Percentiles rank a stretch among this genome's conserved stretches.
Evolutionary conservation across 2,888 invertebrate genomes (phyloP).

Genomic region (Ernsta delagoae): DNA sequence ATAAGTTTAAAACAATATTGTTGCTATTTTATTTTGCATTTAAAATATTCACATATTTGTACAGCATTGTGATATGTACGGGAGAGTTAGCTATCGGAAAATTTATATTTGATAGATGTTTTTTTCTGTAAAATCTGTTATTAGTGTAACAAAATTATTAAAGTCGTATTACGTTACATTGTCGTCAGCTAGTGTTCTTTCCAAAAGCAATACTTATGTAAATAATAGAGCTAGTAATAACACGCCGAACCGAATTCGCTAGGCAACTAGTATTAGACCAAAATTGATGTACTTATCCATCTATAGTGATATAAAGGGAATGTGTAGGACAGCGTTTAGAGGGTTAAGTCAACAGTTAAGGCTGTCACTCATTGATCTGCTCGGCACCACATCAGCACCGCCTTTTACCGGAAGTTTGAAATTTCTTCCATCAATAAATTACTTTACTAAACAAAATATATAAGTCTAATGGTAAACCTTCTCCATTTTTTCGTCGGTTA

Average conservation of each 20-base stretch:
- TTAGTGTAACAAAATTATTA: not conserved
- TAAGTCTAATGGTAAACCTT: too few relatives aligned
- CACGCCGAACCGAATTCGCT: slow-evolving; percentile 73
- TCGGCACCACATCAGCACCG: not conserved
- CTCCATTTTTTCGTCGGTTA: too few relatives aligned
- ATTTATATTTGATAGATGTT: not conserved
- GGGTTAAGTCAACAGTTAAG: slow-evolving; percentile 52
- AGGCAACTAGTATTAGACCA: slow-evolving; percentile 65
- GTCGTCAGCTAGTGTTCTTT: not conserved
- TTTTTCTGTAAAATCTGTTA: not conserved
- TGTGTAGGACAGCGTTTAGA: slow-evolving; percentile 55
- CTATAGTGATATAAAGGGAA: slow-evolving; percentile 75
- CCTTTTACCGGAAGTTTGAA: too few relatives aligned
- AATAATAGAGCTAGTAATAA: not conserved
- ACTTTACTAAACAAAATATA: too few relatives aligned
- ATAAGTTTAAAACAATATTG: not conserved
- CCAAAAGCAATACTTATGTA: slow-evolving; percentile 2
- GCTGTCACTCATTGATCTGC: not conserved
- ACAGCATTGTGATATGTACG: not conserved
- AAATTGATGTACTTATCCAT: slow-evolving; percentile 80
- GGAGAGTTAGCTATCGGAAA: not conserved
- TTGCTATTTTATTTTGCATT: slow-evolving; percentile 31
- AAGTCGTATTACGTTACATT: not conserved
- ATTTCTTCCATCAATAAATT: too few relatives aligned
- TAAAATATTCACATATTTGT: not conserved